Evolutionary conservation across 2,888 invertebrate genomes (phyloP).

Genomic region (Diarsia rubi): DNA sequence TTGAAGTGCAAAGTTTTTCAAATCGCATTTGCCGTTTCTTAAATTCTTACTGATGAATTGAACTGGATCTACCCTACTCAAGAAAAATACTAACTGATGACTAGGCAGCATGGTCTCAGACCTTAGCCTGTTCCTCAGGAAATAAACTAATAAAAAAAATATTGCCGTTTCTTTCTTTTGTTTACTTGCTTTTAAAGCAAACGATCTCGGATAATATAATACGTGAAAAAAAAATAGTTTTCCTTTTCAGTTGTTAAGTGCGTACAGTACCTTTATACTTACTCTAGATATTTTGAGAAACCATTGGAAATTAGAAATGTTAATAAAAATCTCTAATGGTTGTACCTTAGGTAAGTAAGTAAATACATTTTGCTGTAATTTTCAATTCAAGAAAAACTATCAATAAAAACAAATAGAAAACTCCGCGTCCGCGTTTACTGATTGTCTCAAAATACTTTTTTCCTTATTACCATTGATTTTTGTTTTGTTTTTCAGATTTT

Average conservation of each 20-base stretch:
- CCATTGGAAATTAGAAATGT: not conserved
- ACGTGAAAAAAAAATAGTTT: not conserved
- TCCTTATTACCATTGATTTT: not conserved
- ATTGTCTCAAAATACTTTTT: not conserved
- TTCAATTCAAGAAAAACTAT: not conserved
- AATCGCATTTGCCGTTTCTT: too few relatives aligned
- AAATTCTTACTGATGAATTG: too few relatives aligned
- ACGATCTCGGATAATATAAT: not conserved
- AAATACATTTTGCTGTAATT: not conserved
- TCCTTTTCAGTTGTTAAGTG: too few relatives aligned
- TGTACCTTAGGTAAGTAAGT: constrained; percentile 1
- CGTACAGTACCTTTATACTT: too few relatives aligned
- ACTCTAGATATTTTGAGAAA: too few relatives aligned
- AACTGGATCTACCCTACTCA: too few relatives aligned
- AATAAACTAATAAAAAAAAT: too few relatives aligned
- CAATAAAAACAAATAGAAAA: not conserved
- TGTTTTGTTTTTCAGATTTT: constrained; percentile 31
- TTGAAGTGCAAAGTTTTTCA: constrained; percentile 6
- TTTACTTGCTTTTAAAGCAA: not conserved
- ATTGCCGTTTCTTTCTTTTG: too few relatives aligned
- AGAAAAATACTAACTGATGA: too few relatives aligned
- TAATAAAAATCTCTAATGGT: not conserved
- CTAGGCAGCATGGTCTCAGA: too few relatives aligned
- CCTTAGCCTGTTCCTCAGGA: too few relatives aligned
- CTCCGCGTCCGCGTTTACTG: too few relatives aligned